phyloP scores from a whole-genome alignment of 1,140 invertebrate species.

The Cephus cinctus region DNA sequence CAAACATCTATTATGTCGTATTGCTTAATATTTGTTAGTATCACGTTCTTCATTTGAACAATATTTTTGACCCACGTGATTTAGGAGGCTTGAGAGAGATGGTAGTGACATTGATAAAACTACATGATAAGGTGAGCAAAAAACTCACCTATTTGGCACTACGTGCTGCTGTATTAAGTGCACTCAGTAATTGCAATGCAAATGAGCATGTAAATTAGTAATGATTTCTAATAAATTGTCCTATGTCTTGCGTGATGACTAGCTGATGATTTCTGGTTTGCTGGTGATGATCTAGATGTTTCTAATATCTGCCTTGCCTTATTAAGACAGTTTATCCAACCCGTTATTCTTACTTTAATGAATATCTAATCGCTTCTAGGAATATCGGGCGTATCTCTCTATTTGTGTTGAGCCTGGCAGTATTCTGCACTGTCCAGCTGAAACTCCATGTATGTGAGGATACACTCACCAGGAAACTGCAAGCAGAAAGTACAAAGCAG shows the following conservation, averaged over 20 bases:
- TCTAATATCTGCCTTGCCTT: constrained; percentile 26
- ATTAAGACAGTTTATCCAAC: constrained; percentile 27
- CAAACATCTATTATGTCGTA: no score
- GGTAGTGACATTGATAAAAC: no score
- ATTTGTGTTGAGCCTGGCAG: constrained; percentile 96
- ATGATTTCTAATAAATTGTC: constrained; percentile 47
- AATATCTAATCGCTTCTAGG: constrained; percentile 29
- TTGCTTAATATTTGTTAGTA: no score
- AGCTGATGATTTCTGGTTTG: constrained; percentile 45
- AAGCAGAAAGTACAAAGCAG: no score
- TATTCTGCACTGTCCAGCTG: constrained; percentile 92
- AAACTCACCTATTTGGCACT: constrained; percentile 49
- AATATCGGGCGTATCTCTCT: constrained; percentile 56
- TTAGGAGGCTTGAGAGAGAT: no score
- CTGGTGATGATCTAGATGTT: constrained; percentile 34
- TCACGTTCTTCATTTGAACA: no score
- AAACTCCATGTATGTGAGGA: constrained; percentile 95
- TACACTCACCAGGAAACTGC: constrained; percentile 65
- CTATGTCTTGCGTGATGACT: constrained; percentile 49
- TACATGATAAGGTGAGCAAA: background rate
- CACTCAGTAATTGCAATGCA: constrained; percentile 45
- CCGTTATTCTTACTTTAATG: constrained; percentile 23
- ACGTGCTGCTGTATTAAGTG: constrained; percentile 41
- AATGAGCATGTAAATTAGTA: constrained; percentile 44
- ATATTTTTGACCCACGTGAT: no score